Percentiles rank a stretch among this genome's conserved stretches.
Evolutionary conservation across 2,888 invertebrate species (phyloP).

Genomic region (Caradrina kadenii): DNA sequence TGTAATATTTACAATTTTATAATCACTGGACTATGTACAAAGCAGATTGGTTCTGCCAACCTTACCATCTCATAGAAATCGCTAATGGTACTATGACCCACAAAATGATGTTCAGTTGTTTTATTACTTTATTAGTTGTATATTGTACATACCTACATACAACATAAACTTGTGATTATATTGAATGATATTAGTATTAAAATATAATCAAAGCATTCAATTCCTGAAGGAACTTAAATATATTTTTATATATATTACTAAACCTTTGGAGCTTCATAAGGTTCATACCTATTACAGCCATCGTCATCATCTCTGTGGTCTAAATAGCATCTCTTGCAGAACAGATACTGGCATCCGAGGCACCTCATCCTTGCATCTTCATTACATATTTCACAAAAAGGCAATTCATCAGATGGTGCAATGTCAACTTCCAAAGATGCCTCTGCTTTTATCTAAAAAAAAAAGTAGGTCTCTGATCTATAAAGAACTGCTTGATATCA

Average conservation of each 20-base stretch:
- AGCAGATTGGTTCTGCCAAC: too few species aligned
- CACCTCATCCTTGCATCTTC: conserved; percentile 94
- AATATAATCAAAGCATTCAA: not conserved
- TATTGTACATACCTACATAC: too few species aligned
- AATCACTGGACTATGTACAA: too few species aligned
- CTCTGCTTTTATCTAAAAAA: conserved; percentile 77
- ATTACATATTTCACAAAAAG: conserved; percentile 96
- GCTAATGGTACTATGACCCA: too few species aligned
- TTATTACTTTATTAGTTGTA: too few species aligned
- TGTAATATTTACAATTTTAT: too few species aligned
- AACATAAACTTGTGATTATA: conserved; percentile 6
- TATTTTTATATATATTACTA: conserved; percentile 6
- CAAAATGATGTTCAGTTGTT: too few species aligned
- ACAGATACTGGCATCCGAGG: conserved; percentile 95
- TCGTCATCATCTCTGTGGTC: conserved; percentile 93
- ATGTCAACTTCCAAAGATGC: conserved; percentile 76
- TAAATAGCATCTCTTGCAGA: conserved; percentile 94
- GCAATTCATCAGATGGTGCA: conserved; percentile 90
- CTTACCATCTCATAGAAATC: too few species aligned
- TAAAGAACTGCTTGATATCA: too few species aligned
- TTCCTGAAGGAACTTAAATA: not conserved
- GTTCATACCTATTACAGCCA: conserved; percentile 86
- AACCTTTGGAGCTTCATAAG: conserved; percentile 74
- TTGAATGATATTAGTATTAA: not conserved
- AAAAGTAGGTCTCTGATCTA: not conserved